phyloP scores from a whole-genome alignment of 2,797 vertebrate genomes.

The Poeciliopsis presidionis region DNA sequence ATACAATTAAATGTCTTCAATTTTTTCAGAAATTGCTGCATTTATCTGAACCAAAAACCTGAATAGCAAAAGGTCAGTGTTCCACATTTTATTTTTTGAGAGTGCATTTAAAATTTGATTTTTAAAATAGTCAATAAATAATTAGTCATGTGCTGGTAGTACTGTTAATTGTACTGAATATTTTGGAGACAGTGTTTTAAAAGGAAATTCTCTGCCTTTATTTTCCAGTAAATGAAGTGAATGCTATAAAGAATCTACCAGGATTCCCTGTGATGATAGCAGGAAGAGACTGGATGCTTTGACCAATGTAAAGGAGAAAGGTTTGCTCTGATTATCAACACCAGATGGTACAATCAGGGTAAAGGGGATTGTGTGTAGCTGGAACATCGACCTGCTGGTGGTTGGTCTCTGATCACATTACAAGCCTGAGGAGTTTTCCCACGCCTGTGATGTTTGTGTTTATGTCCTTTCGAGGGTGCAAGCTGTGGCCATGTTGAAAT shows the following conservation, averaged over 20 bases:
- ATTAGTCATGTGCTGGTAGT: background rate
- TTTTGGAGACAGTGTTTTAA: background rate
- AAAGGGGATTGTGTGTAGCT: conserved; percentile 10
- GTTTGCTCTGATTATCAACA: conserved; percentile 9
- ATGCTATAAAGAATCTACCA: background rate
- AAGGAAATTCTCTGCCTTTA: background rate
- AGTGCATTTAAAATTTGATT: background rate
- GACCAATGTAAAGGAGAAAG: background rate
- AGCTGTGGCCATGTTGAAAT: conserved; percentile 7
- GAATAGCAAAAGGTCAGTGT: background rate
- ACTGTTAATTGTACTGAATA: conserved; percentile 14
- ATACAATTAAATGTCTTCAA: background rate
- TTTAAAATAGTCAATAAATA: background rate
- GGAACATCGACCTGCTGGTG: conserved; percentile 7
- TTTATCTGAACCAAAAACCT: background rate
- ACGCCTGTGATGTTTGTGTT: conserved; percentile 14
- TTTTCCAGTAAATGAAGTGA: background rate
- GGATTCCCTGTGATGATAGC: background rate
- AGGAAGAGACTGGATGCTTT: background rate
- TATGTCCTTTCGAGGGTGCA: background rate
- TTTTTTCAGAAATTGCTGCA: background rate
- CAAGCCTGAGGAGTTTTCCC: conserved; percentile 10
- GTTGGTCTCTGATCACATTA: conserved; percentile 15
- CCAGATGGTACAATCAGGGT: conserved; percentile 6
- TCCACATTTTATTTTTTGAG: background rate